These are phyloP conservation scores for Dione vanillae DNA, from an alignment of 2,888 invertebrate genomes.

Conservation along the genomic window DNA sequence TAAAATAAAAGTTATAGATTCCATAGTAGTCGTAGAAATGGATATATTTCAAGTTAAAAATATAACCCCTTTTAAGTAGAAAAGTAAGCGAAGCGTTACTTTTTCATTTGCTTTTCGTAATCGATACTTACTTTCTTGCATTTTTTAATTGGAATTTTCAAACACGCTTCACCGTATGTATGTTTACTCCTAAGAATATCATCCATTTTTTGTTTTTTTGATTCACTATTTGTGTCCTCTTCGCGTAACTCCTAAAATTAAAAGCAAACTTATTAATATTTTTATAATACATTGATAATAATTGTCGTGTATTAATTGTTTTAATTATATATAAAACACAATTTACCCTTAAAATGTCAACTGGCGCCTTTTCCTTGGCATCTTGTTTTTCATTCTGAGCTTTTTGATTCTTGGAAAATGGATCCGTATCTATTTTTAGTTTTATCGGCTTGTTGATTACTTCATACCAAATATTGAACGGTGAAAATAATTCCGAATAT, in stretches of 20 bases:
- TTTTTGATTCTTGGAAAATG: slow-evolving; percentile 1
- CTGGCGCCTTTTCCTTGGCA: slow-evolving; percentile 6
- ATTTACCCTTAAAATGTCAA: slow-evolving; percentile 33
- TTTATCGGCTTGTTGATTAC: slow-evolving; percentile 52
- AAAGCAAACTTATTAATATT: background rate
- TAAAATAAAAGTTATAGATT: background rate
- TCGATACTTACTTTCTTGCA: slow-evolving; percentile 54
- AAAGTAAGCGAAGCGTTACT: too few species aligned
- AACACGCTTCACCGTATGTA: slow-evolving; percentile 67
- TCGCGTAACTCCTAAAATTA: background rate
- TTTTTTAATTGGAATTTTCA: slow-evolving; percentile 62
- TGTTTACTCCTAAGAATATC: slow-evolving; percentile 55
- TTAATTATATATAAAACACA: background rate
- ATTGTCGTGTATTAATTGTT: background rate
- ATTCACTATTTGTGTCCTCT: background rate
- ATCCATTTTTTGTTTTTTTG: slow-evolving; percentile 8
- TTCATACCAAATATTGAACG: slow-evolving; percentile 54
- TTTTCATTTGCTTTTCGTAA: too few species aligned
- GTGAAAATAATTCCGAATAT: slow-evolving; percentile 51
- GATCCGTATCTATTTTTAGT: slow-evolving; percentile 41
- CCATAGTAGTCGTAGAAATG: background rate
- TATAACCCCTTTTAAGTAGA: too few species aligned
- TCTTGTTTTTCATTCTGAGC: slow-evolving; percentile 13
- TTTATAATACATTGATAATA: background rate
- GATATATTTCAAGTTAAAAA: background rate